These are phyloP conservation scores for Sciaenops ocellatus DNA, from an alignment of 2,797 vertebrate genomes.

Conservation along the genomic window DNA sequence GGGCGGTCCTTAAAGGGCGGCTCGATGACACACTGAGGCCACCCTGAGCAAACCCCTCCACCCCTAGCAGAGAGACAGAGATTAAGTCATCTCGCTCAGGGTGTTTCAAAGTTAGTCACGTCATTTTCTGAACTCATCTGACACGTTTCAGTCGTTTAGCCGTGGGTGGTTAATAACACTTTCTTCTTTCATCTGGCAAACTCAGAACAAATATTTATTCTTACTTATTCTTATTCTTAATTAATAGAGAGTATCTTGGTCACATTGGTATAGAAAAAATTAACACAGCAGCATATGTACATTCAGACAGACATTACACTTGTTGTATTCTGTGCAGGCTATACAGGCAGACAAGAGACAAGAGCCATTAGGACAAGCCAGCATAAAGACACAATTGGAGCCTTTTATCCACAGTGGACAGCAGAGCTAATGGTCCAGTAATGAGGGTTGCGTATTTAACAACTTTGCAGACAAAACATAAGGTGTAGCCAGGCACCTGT, in stretches of 20 bases:
- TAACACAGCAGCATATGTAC: not conserved
- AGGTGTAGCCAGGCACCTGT: conserved; percentile 18
- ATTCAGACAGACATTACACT: not conserved
- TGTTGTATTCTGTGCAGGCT: not conserved
- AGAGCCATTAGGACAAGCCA: conserved; percentile 70
- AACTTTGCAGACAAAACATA: not conserved
- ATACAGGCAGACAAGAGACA: not conserved
- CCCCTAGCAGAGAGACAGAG: too few species aligned
- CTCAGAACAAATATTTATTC: too few species aligned
- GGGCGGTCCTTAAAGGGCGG: too few species aligned
- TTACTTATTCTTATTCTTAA: too few species aligned
- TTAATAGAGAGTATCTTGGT: not conserved
- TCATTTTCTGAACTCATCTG: too few species aligned
- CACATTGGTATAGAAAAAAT: not conserved
- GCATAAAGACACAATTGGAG: not conserved
- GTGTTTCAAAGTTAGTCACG: too few species aligned
- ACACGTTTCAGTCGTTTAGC: too few species aligned
- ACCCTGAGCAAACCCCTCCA: too few species aligned
- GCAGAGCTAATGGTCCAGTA: conserved; percentile 33
- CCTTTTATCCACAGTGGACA: conserved; percentile 13
- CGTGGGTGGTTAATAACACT: too few species aligned
- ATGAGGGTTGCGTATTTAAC: conserved; percentile 11
- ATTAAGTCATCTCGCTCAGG: too few species aligned
- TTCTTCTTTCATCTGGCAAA: too few species aligned
- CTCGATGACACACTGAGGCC: too few species aligned